Evolutionary conservation across 2,888 invertebrate genomes (phyloP), one percentile per base, ranked within the genome.

Genomic region (Thalpophila matura): DNA sequence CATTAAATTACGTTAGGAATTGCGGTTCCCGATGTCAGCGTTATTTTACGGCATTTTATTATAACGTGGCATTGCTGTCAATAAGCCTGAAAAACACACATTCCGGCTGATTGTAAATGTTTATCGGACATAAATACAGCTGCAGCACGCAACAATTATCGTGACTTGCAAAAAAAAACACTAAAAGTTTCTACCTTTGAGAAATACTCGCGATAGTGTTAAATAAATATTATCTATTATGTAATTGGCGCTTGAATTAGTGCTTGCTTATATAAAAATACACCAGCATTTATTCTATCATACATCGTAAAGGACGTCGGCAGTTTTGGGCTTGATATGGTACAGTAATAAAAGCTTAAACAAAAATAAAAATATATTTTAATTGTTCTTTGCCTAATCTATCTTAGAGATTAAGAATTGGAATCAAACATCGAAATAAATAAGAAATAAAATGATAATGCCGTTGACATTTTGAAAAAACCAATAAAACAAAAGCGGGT

Each of bases 1-100:
- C 77, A 79, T 79, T 73, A 70, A 70, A 66, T 66, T 65, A 64
- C 74, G 63, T 59, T 70, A 76, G 65, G 62, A 67, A 59, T 67
- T 65, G 66, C 56, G 59, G 77, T 59, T 47, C 18, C 29, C 35
- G 37, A 70, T 49, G 67, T 61, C 79, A 61, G 33, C 51, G 16
- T 74, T 75, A 60, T 60, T 43, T 43, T 42, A 64, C 45, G 55
- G 27, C 37, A 67, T 80, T 77, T 80, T 74, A 64, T 66, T 79
- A 59, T 58, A 62, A 58, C 54, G 26, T 24, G 37, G 62, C 59
- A 80, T 63, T 74, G 68, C 60, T 68, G 72, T 60, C 72, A 62
- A 70, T 74, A 63, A 70, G 62, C 67, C 43, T 56, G 62, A 79
- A 54, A 79, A 79, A 72, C 71, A 70, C 46, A 70, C 62, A 63